Evolutionary conservation across 37 sponge, comb jelly and placozoan genomes (phyloP), one percentile per base, ranked within the genome.

Genomic region (Theonella swinhoei): DNA sequence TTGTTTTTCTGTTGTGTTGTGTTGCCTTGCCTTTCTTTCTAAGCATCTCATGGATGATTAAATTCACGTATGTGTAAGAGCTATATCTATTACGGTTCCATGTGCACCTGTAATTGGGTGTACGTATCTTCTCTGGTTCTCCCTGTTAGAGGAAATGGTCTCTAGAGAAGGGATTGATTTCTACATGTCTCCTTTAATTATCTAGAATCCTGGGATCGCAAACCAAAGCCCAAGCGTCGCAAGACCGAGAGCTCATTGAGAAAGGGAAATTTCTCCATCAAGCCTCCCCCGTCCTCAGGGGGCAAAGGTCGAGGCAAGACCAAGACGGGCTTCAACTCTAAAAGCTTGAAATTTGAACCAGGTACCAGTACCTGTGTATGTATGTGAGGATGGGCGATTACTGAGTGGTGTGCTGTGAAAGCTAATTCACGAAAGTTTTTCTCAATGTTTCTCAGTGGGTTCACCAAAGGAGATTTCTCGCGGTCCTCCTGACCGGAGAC

Each of bases 271-370:
- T 83, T 68, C 82, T 88, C 83, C 66, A 83, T 82, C 62, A 88
- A 83, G 42, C 74, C 79, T 62, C 81, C 77, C 17, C 66, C 74
- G 24, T 68, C 82, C 62, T 41, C 67, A 17, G 20, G 69, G 24
- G 28, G 63, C 0, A 39, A 39, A 0, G 67, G 62, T 24, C 65
- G 70, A 22, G 30, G 71, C 8, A 80, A 82, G 36, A 77, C 77
- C 1, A 88, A 88, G 78, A 85, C 85, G 2, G 85, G 85, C 22
- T 88, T 88, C 77, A 88, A 88, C 76, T 82, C 81, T 0, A 88
- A 88, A 66, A 88, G 70, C 60, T 72, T 88, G 34, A 69, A 72
- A 37, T 82, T 88, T 70, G 89, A 88, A 77, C 83, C 77, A 85
- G 85, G 85, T 77, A 68, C 26, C 47, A 4, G 7, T 66, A n/a